Percentiles rank a stretch among this genome's conserved stretches.
Evolutionary conservation across 2,797 vertebrate species (phyloP).

Genomic region (Glyptemys insculpta): DNA sequence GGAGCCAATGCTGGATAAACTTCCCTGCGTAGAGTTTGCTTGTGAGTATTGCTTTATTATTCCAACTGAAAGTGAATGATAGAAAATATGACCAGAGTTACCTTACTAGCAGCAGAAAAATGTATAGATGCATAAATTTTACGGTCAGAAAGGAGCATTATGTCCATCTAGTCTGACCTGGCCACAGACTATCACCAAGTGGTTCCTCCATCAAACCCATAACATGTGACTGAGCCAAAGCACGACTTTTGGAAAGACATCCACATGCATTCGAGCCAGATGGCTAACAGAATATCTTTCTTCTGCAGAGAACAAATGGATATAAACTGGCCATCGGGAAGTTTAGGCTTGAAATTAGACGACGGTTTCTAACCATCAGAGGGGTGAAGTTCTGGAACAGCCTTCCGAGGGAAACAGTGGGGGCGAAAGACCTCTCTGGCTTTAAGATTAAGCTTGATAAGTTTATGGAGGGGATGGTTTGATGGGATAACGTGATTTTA

Average conservation of each 20-base stretch:
- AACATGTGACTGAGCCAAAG: neutral
- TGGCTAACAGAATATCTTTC: neutral
- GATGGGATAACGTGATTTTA: too few species aligned
- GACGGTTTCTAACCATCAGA: too few species aligned
- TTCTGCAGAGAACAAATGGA: neutral
- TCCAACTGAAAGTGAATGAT: neutral
- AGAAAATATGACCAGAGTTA: neutral
- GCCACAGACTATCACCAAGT: neutral
- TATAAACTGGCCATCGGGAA: too few species aligned
- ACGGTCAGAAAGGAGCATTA: neutral
- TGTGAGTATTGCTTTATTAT: neutral
- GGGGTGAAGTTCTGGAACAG: too few species aligned
- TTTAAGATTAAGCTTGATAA: too few species aligned
- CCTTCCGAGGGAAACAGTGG: too few species aligned
- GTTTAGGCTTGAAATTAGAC: too few species aligned
- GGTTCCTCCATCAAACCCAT: neutral
- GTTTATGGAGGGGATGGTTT: too few species aligned
- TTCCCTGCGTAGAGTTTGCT: neutral
- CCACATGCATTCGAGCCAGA: neutral
- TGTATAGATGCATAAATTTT: neutral
- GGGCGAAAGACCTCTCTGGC: too few species aligned
- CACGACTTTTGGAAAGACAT: neutral
- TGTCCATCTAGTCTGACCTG: neutral
- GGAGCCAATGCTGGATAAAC: neutral
- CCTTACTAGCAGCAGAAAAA: neutral